phyloP scores from a whole-genome alignment of 2,113 vertebrate species.

The Oenanthe oenanthe region DNA sequence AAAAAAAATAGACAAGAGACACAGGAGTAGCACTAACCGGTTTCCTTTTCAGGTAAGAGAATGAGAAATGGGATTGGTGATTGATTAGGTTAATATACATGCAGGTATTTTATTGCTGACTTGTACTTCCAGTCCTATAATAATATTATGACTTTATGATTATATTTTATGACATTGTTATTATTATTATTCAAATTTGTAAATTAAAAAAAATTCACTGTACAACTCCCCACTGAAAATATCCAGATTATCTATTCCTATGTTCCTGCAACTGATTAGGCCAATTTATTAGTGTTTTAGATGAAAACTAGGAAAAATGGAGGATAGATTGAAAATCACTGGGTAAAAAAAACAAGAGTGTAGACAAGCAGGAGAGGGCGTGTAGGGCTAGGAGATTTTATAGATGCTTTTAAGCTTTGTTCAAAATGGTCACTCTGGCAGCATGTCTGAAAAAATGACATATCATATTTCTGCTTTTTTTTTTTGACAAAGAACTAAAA shows the following conservation, averaged over 20 bases:
- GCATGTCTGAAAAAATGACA: neutral
- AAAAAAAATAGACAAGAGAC: neutral
- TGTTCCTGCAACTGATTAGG: neutral
- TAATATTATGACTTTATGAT: neutral
- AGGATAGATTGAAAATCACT: neutral
- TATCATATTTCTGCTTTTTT: neutral
- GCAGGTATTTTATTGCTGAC: neutral
- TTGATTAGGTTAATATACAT: neutral
- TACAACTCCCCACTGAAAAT: neutral
- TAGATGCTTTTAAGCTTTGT: neutral
- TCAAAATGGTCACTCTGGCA: neutral
- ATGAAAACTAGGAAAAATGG: neutral
- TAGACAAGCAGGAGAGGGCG: neutral
- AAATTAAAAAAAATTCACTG: neutral
- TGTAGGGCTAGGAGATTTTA: neutral
- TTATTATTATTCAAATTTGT: neutral
- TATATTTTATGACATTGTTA: neutral
- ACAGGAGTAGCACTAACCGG: neutral
- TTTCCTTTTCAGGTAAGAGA: neutral
- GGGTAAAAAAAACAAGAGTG: neutral
- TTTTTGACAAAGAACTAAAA: conserved; percentile 57
- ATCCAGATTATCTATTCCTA: neutral
- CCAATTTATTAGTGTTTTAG: neutral
- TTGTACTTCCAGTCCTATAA: neutral
- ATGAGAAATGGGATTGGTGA: neutral